Base-by-base conservation (phyloP, 2,888 invertebrate species). In the Oligia fasciuncula region DNA sequence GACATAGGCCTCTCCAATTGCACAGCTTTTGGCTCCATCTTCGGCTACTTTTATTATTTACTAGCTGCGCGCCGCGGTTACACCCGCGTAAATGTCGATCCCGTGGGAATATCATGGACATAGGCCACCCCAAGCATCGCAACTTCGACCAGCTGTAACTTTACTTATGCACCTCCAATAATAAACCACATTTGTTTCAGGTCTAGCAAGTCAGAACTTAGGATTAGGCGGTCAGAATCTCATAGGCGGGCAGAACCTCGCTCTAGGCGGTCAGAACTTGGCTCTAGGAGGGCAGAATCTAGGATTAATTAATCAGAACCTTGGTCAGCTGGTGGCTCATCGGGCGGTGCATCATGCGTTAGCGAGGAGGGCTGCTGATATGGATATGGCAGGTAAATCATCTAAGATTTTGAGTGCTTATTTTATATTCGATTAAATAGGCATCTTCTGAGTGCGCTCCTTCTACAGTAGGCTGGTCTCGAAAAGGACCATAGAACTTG, bases 321-420 rank as follows among this genome's bases (percentile, higher is more conserved):
- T 96, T n/a, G 95, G 95, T 1, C 95, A 95, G 87, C 91, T 95
- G 72, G 95, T 95, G 83, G 95, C 96, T 19, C 95, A 95, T 78
- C 84, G 96, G 3, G 93, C 91, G n/a, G 97, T 97, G 84, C 96
- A 97, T 72, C 95, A 96, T 75, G 96, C 96, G 74, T 87, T 96
- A 70, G 95, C 95, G 1, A 86, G 96, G 66, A 86, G 96, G 29
- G 95, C 95, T 1, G 95, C 94, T 1, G 96, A 96, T 79, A 94
- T 95, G 86, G 96, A 96, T 62, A 93, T 94, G 86, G 85, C 87
- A 43, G 90, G 88, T 82, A 83, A 93, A 46, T 23, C 4, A 14
- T 51, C n/a, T 17, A 9, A 6, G 8, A 43, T n/a, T 13, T 19
- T 35, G 5, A 29, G 19, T 46, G 9, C 51, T 23, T 23, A n/a